phyloP scores from a whole-genome alignment of 2,888 invertebrate species.

The Venusia cambrica region DNA sequence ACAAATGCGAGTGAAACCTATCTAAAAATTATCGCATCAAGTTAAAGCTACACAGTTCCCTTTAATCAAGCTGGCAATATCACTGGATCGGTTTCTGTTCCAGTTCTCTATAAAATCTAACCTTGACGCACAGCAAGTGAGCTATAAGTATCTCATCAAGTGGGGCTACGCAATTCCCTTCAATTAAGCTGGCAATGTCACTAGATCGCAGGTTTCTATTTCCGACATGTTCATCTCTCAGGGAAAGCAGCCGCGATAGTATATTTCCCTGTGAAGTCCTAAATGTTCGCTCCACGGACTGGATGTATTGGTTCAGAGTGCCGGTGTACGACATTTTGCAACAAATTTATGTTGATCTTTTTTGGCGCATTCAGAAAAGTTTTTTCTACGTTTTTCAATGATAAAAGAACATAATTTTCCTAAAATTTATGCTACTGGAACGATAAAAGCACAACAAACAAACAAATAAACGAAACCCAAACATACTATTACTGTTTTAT shows the following conservation, averaged over 20 bases:
- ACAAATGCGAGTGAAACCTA: too few relatives aligned
- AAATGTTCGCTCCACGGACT: conserved; percentile 82
- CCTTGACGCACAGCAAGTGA: conserved; percentile 87
- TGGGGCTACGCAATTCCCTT: conserved; percentile 85
- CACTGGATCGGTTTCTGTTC: conserved; percentile 84
- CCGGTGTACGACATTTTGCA: conserved; percentile 45
- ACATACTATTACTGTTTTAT: too few relatives aligned
- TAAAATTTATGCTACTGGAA: too few relatives aligned
- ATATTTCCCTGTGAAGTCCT: conserved; percentile 82
- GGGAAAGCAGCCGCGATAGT: conserved; percentile 82
- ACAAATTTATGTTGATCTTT: too few relatives aligned
- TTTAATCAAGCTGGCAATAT: conserved; percentile 86
- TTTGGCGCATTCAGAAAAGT: too few relatives aligned
- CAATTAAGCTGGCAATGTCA: conserved; percentile 85
- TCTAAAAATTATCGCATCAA: conserved; percentile 90
- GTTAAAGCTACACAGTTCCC: conserved; percentile 85
- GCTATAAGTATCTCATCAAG: conserved; percentile 87
- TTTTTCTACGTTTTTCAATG: too few relatives aligned
- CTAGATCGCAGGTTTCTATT: conserved; percentile 86
- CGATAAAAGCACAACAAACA: too few relatives aligned
- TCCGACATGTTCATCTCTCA: conserved; percentile 86
- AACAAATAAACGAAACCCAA: too few relatives aligned
- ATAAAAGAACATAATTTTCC: too few relatives aligned
- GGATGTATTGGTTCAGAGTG: conserved; percentile 64
- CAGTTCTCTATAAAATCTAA: too few relatives aligned